Conservation (phyloP, 2,797 vertebrate genomes). For the Paramormyrops hopkinsi region DNA sequence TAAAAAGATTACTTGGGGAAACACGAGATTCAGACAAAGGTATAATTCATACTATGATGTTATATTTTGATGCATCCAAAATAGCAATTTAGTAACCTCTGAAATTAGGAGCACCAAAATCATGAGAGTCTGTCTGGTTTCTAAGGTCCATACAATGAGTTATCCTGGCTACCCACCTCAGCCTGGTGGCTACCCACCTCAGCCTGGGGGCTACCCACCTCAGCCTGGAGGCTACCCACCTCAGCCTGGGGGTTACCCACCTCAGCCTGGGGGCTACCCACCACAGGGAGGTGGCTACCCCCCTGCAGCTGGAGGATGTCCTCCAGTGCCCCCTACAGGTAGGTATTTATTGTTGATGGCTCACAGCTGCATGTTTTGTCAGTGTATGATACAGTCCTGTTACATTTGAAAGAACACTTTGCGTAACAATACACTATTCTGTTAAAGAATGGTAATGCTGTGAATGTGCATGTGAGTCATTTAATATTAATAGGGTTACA, state of each 20-base stretch:
- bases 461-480: not conserved
- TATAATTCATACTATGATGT: not conserved
- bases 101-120: not conserved
- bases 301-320: slow-evolving; percentile 54
- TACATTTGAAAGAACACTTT: slow-evolving; percentile 21
- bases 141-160: slow-evolving; percentile 68
- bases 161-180: slow-evolving; percentile 76
- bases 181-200: slow-evolving; percentile 45
- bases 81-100: not conserved
- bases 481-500: not conserved
- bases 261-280: slow-evolving; percentile 38
- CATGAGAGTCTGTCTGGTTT: not conserved
- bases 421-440: slow-evolving; percentile 17
- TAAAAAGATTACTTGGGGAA: not conserved
- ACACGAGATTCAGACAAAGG: not conserved
- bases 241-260: slow-evolving; percentile 38
- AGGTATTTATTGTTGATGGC: slow-evolving; percentile 31
- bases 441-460: not conserved
- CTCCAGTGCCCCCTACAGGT: slow-evolving; percentile 71
- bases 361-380: not conserved
- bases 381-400: slow-evolving; percentile 5
- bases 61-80: not conserved
- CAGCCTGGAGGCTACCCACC: slow-evolving; percentile 42
- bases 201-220: slow-evolving; percentile 41
- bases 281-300: slow-evolving; percentile 19